Evolutionary conservation across 2,797 vertebrate genomes (phyloP), one percentile per base, ranked within the genome.

Genomic region (Knipowitschia caucasica): DNA sequence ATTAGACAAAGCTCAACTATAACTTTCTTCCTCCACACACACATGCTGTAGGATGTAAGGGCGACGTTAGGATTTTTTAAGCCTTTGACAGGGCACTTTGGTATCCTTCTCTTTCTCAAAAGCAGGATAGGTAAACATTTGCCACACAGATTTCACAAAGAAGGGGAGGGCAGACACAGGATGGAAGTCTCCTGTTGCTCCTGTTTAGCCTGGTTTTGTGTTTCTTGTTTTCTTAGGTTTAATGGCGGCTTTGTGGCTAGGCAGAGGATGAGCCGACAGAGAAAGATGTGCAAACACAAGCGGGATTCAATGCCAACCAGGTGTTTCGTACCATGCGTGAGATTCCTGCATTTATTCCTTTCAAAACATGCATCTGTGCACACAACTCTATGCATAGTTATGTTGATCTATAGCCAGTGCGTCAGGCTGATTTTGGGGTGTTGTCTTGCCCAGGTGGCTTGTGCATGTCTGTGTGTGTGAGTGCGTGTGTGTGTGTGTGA

Each of bases 1-100:
- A 52, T 69, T 21, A 27, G 34, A 53, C 50, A 54, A 49, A 50
- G 45, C 72, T 69, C 15, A 11, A 50, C 50, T 53, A 43, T 35
- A 59, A 56, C 67, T 66, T 69, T 71, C 62, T 64, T 64, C 33
- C 62, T 21, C 10, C 20, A 0, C 30, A 43, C 21, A 71, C 63
- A 56, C 77, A 85, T 77, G 78, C 82, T 90, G 86, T 86, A 92
- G 86, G 83, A 88, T 79, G 88, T 89, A 78, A 27, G 4, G 57
- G 64, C 73, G 81, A 92, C 91, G 90, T 91, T 91, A 92, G 85
- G n/a, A n/a, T n/a, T n/a, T n/a, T n/a, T n/a, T 83, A 83, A 80
- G 88, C 88, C 92, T 92, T 92, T 94, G 89, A 93, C 93, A 91
- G 83, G 89, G 89, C 88, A 91, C 88, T 86, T 83, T 92, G 92